phyloP scores from a whole-genome alignment of 2,797 vertebrate species.

The Argya squamiceps region DNA sequence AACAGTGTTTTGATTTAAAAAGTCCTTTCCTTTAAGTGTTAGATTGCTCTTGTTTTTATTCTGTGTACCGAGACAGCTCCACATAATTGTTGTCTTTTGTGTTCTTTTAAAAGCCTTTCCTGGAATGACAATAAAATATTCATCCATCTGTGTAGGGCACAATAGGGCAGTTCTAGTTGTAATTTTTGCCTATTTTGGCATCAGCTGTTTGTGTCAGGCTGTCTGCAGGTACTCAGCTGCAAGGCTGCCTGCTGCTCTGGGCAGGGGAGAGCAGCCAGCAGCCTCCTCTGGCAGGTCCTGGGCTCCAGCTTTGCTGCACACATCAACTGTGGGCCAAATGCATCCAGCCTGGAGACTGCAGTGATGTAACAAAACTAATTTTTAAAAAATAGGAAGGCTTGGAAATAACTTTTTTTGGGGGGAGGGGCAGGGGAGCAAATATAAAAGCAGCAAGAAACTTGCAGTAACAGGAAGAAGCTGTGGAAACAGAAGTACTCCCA shows the following conservation, averaged over 20 bases:
- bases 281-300: background rate
- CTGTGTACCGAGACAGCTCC: background rate
- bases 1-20: background rate
- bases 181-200: background rate
- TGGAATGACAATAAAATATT: conserved; percentile 80
- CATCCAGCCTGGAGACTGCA: background rate
- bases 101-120: conserved; percentile 78
- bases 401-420: background rate
- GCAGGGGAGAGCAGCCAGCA: background rate
- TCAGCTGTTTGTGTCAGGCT: background rate
- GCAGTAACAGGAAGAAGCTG: background rate
- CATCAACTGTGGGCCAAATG: background rate
- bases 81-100: conserved; percentile 50
- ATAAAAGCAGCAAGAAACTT: background rate
- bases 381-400: background rate
- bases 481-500: background rate
- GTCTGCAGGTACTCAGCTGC: background rate
- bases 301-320: background rate
- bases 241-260: background rate
- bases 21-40: background rate
- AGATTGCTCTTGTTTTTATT: conserved; percentile 30
- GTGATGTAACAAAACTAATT: background rate
- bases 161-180: conserved; percentile 30
- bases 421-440: background rate
- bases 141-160: conserved; percentile 54